Evolutionary conservation across 2,888 invertebrate species (phyloP).

Genomic region (Auanema sp.): DNA sequence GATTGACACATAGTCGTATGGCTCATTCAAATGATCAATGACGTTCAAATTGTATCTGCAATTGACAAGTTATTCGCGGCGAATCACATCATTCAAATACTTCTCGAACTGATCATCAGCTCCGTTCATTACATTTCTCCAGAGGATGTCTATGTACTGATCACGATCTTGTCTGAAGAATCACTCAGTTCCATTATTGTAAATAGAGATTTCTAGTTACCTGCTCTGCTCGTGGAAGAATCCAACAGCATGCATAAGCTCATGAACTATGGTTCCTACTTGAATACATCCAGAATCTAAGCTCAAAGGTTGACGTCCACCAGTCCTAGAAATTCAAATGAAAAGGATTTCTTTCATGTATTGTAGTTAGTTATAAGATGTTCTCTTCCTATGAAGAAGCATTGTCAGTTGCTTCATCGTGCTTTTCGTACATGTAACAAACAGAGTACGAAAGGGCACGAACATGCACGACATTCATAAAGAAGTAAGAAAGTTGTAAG

Average conservation of each 20-base stretch:
- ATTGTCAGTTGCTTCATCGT: too few relatives aligned
- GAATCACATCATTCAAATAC: slow-evolving; percentile 43
- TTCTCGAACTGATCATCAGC: slow-evolving; percentile 64
- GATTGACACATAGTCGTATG: slow-evolving; percentile 57
- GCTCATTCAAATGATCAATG: slow-evolving; percentile 55
- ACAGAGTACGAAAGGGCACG: too few relatives aligned
- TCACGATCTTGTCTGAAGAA: slow-evolving; percentile 66
- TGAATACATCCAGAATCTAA: slow-evolving; percentile 63
- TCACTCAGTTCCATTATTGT: not conserved
- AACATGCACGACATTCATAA: too few relatives aligned
- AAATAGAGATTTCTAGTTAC: slow-evolving; percentile 18
- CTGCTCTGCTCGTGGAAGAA: slow-evolving; percentile 63
- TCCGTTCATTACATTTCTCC: slow-evolving; percentile 65
- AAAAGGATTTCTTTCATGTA: too few relatives aligned
- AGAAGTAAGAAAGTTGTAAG: too few relatives aligned
- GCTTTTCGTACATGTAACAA: too few relatives aligned
- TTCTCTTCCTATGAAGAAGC: not conserved
- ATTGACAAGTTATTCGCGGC: too few relatives aligned
- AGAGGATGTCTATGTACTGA: slow-evolving; percentile 64
- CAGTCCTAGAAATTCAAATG: slow-evolving; percentile 36
- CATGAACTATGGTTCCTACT: slow-evolving; percentile 51
- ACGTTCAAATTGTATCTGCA: slow-evolving; percentile 48
- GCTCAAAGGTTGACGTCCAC: slow-evolving; percentile 54
- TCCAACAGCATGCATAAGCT: slow-evolving; percentile 63
- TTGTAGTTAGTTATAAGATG: too few relatives aligned